Percentiles rank a stretch among this genome's conserved stretches.
Conservation (phyloP, 1,140 invertebrate genomes). For the Ladona fulva region DNA sequence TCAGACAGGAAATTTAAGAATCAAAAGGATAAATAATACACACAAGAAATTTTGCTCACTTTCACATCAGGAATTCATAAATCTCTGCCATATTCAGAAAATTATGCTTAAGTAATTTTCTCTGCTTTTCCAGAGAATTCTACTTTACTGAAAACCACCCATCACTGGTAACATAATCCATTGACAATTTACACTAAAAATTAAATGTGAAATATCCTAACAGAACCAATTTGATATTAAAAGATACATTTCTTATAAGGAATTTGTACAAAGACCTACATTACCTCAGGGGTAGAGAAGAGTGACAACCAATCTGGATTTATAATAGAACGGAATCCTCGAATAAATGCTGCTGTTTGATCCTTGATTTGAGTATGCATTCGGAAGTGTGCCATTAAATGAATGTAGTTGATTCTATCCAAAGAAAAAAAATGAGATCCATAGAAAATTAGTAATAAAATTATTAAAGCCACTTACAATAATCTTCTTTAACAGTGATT, state of each 20-base stretch:
- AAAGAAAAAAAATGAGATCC: slow-evolving; percentile 32
- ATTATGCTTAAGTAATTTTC: too few relatives aligned
- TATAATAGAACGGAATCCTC: slow-evolving; percentile 91
- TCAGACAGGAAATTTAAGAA: too few relatives aligned
- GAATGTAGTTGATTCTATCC: slow-evolving; percentile 96
- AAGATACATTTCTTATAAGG: background rate
- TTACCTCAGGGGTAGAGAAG: slow-evolving; percentile 93
- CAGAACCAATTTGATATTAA: too few relatives aligned
- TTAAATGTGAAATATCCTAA: too few relatives aligned
- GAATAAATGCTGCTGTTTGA: slow-evolving; percentile 91
- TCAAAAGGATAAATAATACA: too few relatives aligned
- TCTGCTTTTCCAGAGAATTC: too few relatives aligned
- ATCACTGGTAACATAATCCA: too few relatives aligned
- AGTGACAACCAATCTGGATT: slow-evolving; percentile 90
- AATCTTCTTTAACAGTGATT: slow-evolving; percentile 14
- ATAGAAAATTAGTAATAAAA: slow-evolving; percentile 13
- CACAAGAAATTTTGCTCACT: too few relatives aligned
- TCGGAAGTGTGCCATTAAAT: slow-evolving; percentile 96
- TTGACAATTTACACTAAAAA: too few relatives aligned
- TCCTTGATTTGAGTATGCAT: slow-evolving; percentile 96
- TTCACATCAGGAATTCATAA: too few relatives aligned
- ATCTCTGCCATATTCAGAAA: too few relatives aligned
- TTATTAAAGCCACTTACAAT: slow-evolving; percentile 18
- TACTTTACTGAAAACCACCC: too few relatives aligned
- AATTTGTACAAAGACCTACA: slow-evolving; percentile 13